Evolutionary conservation across 2,797 vertebrate species (phyloP).

Genomic region (Betta splendens): DNA sequence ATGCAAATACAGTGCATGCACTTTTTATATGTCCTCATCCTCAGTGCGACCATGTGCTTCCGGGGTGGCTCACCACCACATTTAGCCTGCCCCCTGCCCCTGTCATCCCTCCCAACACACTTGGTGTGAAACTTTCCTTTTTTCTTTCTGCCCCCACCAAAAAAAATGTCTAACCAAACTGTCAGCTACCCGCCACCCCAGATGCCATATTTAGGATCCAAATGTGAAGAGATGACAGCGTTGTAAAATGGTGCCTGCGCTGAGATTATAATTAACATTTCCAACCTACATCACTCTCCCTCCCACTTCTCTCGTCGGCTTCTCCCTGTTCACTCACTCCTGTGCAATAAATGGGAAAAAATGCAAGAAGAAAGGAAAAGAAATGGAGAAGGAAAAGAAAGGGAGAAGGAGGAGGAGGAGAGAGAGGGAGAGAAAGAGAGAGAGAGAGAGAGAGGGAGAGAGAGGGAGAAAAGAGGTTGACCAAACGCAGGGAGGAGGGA

Average conservation of each 20-base stretch:
- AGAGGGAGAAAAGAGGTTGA: constrained; percentile 68
- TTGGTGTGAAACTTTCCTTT: constrained; percentile 54
- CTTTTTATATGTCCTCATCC: constrained; percentile 38
- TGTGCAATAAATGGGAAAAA: constrained; percentile 81
- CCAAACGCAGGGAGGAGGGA: constrained; percentile 74
- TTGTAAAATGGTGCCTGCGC: constrained; percentile 85
- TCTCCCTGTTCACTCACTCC: constrained; percentile 77
- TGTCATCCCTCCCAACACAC: constrained; percentile 58
- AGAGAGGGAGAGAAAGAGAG: constrained; percentile 53
- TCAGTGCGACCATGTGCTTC: constrained; percentile 59
- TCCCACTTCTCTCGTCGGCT: constrained; percentile 76
- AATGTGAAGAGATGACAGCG: constrained; percentile 76
- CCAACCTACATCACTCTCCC: constrained; percentile 84
- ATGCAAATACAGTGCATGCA: constrained; percentile 43
- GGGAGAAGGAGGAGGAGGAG: constrained; percentile 30
- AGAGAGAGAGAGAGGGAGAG: constrained; percentile 64
- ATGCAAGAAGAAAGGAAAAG: constrained; percentile 56
- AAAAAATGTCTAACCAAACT: constrained; percentile 55
- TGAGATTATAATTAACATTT: constrained; percentile 87
- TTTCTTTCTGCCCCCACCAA: not conserved
- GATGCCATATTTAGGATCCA: constrained; percentile 78
- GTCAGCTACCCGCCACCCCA: constrained; percentile 65
- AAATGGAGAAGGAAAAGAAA: constrained; percentile 50
- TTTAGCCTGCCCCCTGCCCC: constrained; percentile 26
- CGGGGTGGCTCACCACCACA: constrained; percentile 51